phyloP scores from a whole-genome alignment of 2,797 vertebrate genomes.

The Malurus splendens region DNA sequence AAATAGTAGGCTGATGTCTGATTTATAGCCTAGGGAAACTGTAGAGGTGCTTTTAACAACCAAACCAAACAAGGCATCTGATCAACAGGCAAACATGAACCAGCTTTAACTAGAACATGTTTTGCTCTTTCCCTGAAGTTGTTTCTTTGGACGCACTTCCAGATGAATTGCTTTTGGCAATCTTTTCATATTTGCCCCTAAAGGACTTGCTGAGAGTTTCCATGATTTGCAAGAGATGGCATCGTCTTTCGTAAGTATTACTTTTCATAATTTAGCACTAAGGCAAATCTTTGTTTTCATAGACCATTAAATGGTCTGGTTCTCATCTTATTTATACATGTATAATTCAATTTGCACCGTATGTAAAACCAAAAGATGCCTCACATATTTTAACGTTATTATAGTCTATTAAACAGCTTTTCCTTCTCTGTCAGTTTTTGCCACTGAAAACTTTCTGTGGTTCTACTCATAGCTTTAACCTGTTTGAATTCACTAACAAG shows the following conservation, averaged over 20 bases:
- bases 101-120: background rate
- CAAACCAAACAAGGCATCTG: background rate
- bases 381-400: background rate
- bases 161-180: constrained; percentile 86
- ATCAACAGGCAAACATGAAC: background rate
- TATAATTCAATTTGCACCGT: background rate
- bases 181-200: constrained; percentile 80
- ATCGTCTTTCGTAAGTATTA: constrained; percentile 82
- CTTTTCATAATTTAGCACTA: background rate
- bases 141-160: constrained; percentile 86
- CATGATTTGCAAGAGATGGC: constrained; percentile 83
- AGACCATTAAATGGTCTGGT: background rate
- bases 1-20: background rate
- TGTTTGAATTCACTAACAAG: background rate
- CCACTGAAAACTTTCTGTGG: background rate
- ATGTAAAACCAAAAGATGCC: background rate
- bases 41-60: background rate
- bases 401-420: background rate
- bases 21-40: background rate
- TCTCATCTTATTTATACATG: background rate
- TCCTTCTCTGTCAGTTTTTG: background rate
- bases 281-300: background rate
- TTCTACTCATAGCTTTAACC: background rate
- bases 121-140: constrained; percentile 48
- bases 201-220: constrained; percentile 81